phyloP scores from a whole-genome alignment of 2,888 invertebrate species.

The Crossocerus cetratus region DNA sequence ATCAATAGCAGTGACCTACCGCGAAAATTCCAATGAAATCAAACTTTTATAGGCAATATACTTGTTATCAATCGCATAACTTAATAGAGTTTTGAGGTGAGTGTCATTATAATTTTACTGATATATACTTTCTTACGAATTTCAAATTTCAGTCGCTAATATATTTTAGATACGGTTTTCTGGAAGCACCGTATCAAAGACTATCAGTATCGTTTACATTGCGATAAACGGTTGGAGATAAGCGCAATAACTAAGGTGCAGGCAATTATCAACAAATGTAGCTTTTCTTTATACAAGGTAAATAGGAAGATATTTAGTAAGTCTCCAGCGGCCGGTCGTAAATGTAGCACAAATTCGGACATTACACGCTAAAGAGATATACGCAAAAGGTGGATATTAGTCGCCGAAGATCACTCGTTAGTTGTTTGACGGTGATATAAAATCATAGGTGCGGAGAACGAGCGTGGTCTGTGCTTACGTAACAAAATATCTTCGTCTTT shows the following conservation, averaged over 20 bases:
- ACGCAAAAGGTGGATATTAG: too few species aligned
- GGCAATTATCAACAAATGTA: not conserved
- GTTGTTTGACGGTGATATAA: not conserved
- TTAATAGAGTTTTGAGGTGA: too few species aligned
- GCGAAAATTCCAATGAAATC: too few species aligned
- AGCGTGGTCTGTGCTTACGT: constrained; percentile 1
- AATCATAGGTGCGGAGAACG: not conserved
- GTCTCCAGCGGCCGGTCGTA: not conserved
- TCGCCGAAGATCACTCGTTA: not conserved
- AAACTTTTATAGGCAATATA: too few species aligned
- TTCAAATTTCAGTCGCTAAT: too few species aligned
- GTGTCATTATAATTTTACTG: too few species aligned
- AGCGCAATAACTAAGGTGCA: not conserved
- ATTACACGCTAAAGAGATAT: not conserved
- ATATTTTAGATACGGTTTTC: not conserved
- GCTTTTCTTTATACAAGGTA: not conserved
- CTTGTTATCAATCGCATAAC: too few species aligned
- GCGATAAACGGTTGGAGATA: not conserved
- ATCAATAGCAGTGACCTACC: too few species aligned
- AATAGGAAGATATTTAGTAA: not conserved
- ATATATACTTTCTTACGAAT: too few species aligned
- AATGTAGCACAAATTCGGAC: not conserved
- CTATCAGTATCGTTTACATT: not conserved
- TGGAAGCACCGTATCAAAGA: not conserved
- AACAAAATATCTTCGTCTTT: not conserved